Base-by-base conservation (phyloP, 2,113 vertebrate genomes). In the Saguinus imperator region DNA sequence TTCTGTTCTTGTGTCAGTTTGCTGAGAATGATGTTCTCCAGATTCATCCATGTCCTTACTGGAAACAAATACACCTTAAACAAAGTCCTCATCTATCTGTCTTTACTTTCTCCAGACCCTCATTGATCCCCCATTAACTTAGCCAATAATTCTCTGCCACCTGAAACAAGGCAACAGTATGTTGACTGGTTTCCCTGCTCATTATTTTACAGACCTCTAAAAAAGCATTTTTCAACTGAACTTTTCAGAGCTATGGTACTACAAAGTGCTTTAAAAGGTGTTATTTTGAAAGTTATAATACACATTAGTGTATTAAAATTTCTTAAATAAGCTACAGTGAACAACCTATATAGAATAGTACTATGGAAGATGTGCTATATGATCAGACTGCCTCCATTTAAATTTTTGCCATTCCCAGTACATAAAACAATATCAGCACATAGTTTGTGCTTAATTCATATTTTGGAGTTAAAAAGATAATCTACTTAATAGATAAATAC, bases 21-120 rank as follows among this genome's bases (percentile, higher is more conserved):
- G 37, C 37, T 40, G 37, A 40, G 37, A 40, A 40, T 40, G 37
- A 40, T 40, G 37, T 40, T 40, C 37, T 40, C 37, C 37, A 40
- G 37, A 40, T 40, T 40, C 37, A 40, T 40, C 37, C 37, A 40
- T 40, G 37, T 40, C 37, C 37, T 40, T 40, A 40, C 37, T 57
- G 23, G 37, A 75, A 92, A 73, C 6, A 61, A 52, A 81, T 37
- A 17, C 8, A 43, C 20, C n/a, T 58, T 87, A 40, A 35, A 72
- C 18, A 43, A 37, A 0, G 0, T 58, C 2, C 1, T 37, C 12
- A 64, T 52, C 58, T 83, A 58, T 48, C 35, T 55, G 23, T 57
- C 21, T 52, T 58, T 25, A 64, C 3, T 25, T 0, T 9, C 45
- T 18, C 5, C 9, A 45, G 2, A 17, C n/a, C 7, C 21, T 16